Evolutionary conservation across 2,797 vertebrate genomes (phyloP).

Genomic region (Sebastes trivittatus): DNA sequence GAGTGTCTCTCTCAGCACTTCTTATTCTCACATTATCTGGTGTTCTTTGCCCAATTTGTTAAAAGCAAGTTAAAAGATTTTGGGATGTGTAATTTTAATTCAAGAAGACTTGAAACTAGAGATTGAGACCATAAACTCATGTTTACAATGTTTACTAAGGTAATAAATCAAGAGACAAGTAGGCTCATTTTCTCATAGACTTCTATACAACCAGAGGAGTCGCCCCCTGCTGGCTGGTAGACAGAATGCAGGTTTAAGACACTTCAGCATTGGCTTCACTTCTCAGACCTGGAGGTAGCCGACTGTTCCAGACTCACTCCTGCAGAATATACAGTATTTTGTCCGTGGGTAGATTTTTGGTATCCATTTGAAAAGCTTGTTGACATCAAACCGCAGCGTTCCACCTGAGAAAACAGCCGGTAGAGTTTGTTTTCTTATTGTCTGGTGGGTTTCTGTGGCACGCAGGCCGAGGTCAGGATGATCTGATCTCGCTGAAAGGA

Average conservation of each 20-base stretch:
- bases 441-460: background rate
- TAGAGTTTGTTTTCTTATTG: slow-evolving; percentile 24
- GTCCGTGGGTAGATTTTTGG: background rate
- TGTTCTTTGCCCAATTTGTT: background rate
- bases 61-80: background rate
- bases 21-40: background rate
- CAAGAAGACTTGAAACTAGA: too few relatives aligned
- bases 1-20: slow-evolving; percentile 71
- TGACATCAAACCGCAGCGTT: background rate
- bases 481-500: background rate
- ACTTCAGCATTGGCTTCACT: too few relatives aligned
- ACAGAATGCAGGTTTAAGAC: too few relatives aligned
- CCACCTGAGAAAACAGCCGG: slow-evolving; percentile 15
- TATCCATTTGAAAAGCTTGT: slow-evolving; percentile 12
- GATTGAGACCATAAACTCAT: too few relatives aligned
- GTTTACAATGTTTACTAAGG: too few relatives aligned
- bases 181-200: too few relatives aligned
- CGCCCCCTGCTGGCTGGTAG: too few relatives aligned
- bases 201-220: too few relatives aligned
- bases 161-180: too few relatives aligned
- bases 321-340: background rate
- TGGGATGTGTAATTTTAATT: background rate
- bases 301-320: background rate
- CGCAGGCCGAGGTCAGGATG: background rate
- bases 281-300: too few relatives aligned